Percentiles rank a stretch among this genome's conserved stretches.
Conservation (phyloP, 2,888 invertebrate species). For the Pilophorus perplexus region DNA sequence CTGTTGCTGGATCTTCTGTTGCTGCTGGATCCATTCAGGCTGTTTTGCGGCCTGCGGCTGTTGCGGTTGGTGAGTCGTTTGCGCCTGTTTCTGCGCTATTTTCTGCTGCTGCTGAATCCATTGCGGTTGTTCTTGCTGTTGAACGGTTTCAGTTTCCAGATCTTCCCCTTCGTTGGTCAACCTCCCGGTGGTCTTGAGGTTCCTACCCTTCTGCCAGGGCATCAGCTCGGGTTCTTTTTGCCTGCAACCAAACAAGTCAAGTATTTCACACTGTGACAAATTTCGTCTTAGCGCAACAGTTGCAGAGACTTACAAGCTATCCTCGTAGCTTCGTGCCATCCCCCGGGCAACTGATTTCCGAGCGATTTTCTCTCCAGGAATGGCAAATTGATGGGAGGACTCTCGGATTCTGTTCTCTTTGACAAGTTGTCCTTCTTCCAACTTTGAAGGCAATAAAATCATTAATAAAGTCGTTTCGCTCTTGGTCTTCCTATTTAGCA, state of each 20-base stretch:
- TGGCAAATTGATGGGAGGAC: slow-evolving; percentile 74
- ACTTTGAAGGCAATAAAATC: slow-evolving; percentile 51
- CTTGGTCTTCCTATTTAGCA: no score
- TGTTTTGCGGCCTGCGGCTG: no score
- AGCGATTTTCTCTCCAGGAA: slow-evolving; percentile 79
- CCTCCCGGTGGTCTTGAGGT: slow-evolving; percentile 44
- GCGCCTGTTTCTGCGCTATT: slow-evolving; percentile 49
- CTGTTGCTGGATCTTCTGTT: slow-evolving; percentile 48
- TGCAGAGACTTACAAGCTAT: slow-evolving; percentile 70
- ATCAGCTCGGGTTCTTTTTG: slow-evolving; percentile 49
- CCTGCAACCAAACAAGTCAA: slow-evolving; percentile 7
- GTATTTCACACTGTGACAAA: background rate
- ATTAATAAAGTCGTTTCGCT: no score
- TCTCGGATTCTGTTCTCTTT: slow-evolving; percentile 78
- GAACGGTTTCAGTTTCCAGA: background rate
- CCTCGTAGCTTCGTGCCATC: slow-evolving; percentile 84
- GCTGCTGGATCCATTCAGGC: no score
- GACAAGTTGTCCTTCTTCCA: slow-evolving; percentile 80
- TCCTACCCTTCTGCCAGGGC: slow-evolving; percentile 50
- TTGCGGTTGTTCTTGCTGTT: slow-evolving; percentile 1
- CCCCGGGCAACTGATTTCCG: slow-evolving; percentile 74
- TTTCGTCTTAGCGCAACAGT: background rate
- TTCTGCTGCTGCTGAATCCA: slow-evolving; percentile 54
- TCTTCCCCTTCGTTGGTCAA: slow-evolving; percentile 33
- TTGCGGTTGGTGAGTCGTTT: background rate